Conservation (phyloP, 2,113 vertebrate species). For the Chaetura pelagica region DNA sequence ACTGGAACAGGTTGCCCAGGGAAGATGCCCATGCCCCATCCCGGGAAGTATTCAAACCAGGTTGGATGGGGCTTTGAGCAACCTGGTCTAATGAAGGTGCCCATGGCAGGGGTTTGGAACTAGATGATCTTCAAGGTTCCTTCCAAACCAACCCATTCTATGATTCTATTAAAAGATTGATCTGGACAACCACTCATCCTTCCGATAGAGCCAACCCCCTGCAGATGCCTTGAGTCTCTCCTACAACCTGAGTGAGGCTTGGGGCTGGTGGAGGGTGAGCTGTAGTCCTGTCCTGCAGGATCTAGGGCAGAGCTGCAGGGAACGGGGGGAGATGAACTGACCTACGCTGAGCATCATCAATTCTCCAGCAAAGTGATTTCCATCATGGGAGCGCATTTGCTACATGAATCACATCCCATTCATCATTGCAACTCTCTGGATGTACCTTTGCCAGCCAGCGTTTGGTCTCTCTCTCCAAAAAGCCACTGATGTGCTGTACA, state of each 20-base stretch:
- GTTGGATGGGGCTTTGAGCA: no score
- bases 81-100: no score
- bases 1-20: no score
- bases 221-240: background rate
- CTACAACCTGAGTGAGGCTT: rapidly evolving
- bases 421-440: background rate
- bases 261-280: background rate
- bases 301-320: background rate
- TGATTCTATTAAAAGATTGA: background rate
- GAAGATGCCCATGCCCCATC: no score
- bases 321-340: background rate
- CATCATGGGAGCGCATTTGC: background rate
- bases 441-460: background rate
- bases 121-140: no score
- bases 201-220: background rate
- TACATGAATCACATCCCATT: conserved; percentile 15
- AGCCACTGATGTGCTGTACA: background rate
- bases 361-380: conserved; percentile 9
- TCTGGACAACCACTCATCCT: background rate
- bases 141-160: no score
- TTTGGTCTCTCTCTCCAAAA: background rate
- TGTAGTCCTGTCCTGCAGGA: background rate
- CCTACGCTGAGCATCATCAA: background rate
- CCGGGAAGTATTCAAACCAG: no score
- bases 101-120: no score